Evolutionary conservation across 2,888 invertebrate genomes (phyloP).

Genomic region (Drosophila dives): DNA sequence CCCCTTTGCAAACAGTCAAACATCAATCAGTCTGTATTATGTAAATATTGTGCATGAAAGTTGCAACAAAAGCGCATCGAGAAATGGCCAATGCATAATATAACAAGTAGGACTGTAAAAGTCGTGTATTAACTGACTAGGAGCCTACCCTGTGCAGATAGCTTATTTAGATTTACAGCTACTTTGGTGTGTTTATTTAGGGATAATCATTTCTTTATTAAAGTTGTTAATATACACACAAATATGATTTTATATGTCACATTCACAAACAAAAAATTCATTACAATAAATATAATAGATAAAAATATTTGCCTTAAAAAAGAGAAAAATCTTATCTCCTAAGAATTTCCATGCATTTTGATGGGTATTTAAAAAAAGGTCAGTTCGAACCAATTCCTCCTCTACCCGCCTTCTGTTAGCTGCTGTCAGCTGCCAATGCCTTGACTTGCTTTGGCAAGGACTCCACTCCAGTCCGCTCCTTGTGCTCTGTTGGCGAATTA

Average conservation of each 20-base stretch:
- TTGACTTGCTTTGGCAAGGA: slow-evolving; percentile 50
- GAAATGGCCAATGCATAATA: slow-evolving; percentile 38
- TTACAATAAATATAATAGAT: no score
- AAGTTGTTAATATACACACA: neutral
- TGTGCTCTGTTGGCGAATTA: slow-evolving; percentile 60
- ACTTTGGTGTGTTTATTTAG: neutral
- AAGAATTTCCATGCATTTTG: neutral
- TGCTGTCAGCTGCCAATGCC: slow-evolving; percentile 68
- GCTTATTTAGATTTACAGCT: neutral
- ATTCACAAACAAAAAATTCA: neutral
- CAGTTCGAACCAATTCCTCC: neutral
- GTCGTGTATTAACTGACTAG: neutral
- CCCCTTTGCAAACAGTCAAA: slow-evolving; percentile 51
- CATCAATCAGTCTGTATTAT: slow-evolving; percentile 76
- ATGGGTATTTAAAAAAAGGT: neutral
- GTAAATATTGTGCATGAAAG: slow-evolving; percentile 74
- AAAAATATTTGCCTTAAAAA: neutral
- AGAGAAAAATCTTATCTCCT: no score
- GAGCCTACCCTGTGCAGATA: neutral
- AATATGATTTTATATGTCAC: neutral
- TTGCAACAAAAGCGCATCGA: slow-evolving; percentile 75
- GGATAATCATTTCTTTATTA: neutral
- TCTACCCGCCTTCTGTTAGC: neutral
- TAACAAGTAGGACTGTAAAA: slow-evolving; percentile 3
- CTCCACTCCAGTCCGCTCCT: slow-evolving; percentile 14